Evolutionary conservation across 2,888 invertebrate species (phyloP).

Genomic region (Diploptera punctata): DNA sequence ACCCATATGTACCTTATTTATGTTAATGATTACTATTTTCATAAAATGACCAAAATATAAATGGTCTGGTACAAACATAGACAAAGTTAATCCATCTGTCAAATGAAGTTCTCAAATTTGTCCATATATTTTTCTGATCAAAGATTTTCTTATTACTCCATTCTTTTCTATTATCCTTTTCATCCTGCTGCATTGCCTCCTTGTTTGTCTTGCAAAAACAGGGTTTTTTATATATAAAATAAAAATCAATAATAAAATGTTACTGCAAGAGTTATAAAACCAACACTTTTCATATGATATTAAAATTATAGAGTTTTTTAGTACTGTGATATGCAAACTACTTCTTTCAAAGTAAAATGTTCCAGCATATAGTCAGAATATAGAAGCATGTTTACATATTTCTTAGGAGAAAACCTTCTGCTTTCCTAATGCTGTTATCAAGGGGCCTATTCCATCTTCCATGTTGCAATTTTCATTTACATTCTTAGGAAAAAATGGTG

Average conservation of each 20-base stretch:
- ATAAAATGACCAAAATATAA: conserved; percentile 30
- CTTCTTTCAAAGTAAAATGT: not conserved
- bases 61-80: conserved; percentile 27
- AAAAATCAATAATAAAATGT: not conserved
- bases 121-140: conserved; percentile 35
- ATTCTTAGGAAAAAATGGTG: too few species aligned
- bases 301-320: too few species aligned
- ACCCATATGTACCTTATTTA: conserved; percentile 25
- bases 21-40: conserved; percentile 38
- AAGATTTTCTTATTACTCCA: conserved; percentile 17
- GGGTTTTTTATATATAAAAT: conserved; percentile 22
- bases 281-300: not conserved
- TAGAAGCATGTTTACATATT: too few species aligned
- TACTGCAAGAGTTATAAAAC: not conserved
- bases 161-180: conserved; percentile 3
- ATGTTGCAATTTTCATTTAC: too few species aligned
- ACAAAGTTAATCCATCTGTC: conserved; percentile 21
- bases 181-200: conserved; percentile 11
- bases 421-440: too few species aligned
- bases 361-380: too few species aligned
- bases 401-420: too few species aligned
- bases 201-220: conserved; percentile 31
- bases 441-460: too few species aligned
- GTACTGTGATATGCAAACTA: not conserved
- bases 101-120: conserved; percentile 28